A percentile compares a stretch with the other conserved stretches of the same genome.
These are phyloP conservation scores for Cetonia aurata DNA, from an alignment of 2,888 invertebrate species.

Conservation along the genomic window DNA sequence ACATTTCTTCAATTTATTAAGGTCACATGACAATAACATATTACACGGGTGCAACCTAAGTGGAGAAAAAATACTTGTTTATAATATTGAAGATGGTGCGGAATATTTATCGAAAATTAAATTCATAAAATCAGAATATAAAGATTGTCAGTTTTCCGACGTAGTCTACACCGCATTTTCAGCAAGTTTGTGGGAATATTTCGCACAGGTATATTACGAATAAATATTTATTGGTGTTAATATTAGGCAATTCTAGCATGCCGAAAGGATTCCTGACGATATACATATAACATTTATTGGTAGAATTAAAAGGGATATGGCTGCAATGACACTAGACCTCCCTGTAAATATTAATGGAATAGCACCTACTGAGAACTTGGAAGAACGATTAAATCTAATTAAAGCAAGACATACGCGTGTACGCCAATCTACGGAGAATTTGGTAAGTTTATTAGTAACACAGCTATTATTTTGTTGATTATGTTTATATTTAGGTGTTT, in stretches of 20 bases:
- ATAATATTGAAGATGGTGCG: slow-evolving; percentile 30
- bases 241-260: slow-evolving; percentile 18
- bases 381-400: not conserved
- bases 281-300: slow-evolving; percentile 36
- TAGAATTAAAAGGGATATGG: not conserved
- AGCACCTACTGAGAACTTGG: not conserved
- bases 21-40: slow-evolving; percentile 30
- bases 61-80: slow-evolving; percentile 38
- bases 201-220: slow-evolving; percentile 17
- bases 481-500: slow-evolving; percentile 27
- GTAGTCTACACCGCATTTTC: slow-evolving; percentile 39
- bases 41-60: slow-evolving; percentile 30
- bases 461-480: too few species aligned
- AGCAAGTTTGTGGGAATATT: slow-evolving; percentile 42
- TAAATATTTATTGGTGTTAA: not conserved
- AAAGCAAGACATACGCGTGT: slow-evolving; percentile 14
- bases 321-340: not conserved
- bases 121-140: slow-evolving; percentile 34
- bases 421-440: slow-evolving; percentile 36
- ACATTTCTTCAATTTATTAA: slow-evolving; percentile 27
- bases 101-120: slow-evolving; percentile 41
- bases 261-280: slow-evolving; percentile 25
- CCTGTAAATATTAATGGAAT: slow-evolving; percentile 14
- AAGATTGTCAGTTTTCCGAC: slow-evolving; percentile 34
- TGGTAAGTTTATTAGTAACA: slow-evolving; percentile 29